These are phyloP conservation scores for Drosophila parvula DNA, from an alignment of 1,140 invertebrate species.

Conservation along the genomic window DNA sequence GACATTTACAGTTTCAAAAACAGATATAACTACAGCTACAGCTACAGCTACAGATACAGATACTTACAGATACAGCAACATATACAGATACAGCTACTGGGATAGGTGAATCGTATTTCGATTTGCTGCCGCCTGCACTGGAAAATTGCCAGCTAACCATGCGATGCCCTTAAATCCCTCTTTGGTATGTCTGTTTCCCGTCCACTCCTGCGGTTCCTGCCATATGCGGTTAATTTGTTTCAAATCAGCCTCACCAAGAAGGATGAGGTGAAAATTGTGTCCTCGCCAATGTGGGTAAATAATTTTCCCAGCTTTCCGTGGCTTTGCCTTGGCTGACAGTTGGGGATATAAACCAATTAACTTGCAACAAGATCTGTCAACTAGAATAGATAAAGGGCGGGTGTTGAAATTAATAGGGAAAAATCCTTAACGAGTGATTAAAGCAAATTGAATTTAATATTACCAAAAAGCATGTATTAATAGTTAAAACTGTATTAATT, in stretches of 20 bases:
- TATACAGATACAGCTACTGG: neutral
- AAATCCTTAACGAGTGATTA: neutral
- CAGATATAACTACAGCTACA: neutral
- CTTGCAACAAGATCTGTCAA: constrained; percentile 23
- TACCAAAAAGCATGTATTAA: neutral
- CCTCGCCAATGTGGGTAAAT: constrained; percentile 26
- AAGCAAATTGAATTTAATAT: too few species aligned
- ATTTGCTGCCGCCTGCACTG: constrained; percentile 44
- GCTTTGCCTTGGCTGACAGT: constrained; percentile 5
- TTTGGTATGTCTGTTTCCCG: constrained; percentile 3
- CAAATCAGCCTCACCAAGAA: constrained; percentile 59
- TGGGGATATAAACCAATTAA: constrained; percentile 33
- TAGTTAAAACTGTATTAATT: neutral
- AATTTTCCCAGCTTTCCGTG: constrained; percentile 27
- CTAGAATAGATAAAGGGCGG: neutral
- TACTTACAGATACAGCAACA: constrained; percentile 13
- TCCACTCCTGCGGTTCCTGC: constrained; percentile 48
- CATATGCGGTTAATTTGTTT: constrained; percentile 77
- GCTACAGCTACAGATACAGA: neutral
- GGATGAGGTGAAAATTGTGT: constrained; percentile 14
- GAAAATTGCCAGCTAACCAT: constrained; percentile 69
- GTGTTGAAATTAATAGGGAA: neutral
- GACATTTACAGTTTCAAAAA: neutral
- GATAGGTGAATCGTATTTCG: constrained; percentile 39
- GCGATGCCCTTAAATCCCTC: constrained; percentile 63